These are phyloP conservation scores for Strigamia crassipes DNA, from an alignment of 2,888 invertebrate genomes.

Conservation along the genomic window DNA sequence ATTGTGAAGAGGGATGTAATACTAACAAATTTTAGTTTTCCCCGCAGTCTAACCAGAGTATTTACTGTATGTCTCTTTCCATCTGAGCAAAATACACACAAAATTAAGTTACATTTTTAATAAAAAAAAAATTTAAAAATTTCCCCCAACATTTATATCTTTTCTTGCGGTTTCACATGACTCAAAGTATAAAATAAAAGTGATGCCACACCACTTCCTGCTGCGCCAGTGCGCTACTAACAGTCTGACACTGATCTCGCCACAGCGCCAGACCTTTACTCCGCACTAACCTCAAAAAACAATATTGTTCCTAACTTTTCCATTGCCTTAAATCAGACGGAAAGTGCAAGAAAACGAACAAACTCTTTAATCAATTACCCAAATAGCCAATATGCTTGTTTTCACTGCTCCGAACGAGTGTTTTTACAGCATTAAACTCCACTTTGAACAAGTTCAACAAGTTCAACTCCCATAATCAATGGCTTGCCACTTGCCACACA, in stretches of 20 bases:
- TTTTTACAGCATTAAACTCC: neutral
- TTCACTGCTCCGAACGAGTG: neutral
- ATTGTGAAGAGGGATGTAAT: too few relatives aligned
- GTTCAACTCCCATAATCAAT: neutral
- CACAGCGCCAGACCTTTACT: constrained; percentile 8
- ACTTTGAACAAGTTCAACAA: neutral
- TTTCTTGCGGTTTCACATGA: constrained; percentile 2
- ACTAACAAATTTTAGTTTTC: too few relatives aligned
- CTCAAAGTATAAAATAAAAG: neutral
- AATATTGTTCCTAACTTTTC: constrained; percentile 10
- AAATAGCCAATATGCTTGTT: neutral
- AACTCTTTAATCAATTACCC: constrained; percentile 4
- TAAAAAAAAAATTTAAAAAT: neutral
- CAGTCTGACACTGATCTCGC: constrained; percentile 1
- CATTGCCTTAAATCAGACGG: constrained; percentile 11
- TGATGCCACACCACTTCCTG: constrained; percentile 3
- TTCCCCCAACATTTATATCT: neutral
- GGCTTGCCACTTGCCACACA: neutral
- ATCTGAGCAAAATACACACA: too few relatives aligned
- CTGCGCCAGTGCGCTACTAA: neutral
- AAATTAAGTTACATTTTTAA: neutral
- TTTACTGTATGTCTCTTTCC: too few relatives aligned
- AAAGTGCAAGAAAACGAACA: neutral
- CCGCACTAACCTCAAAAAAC: neutral
- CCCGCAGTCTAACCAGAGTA: too few relatives aligned